A percentile compares a stretch with the other conserved stretches of the same genome.
Evolutionary conservation across 2,797 vertebrate species (phyloP).

Genomic region (Chelon auratus): DNA sequence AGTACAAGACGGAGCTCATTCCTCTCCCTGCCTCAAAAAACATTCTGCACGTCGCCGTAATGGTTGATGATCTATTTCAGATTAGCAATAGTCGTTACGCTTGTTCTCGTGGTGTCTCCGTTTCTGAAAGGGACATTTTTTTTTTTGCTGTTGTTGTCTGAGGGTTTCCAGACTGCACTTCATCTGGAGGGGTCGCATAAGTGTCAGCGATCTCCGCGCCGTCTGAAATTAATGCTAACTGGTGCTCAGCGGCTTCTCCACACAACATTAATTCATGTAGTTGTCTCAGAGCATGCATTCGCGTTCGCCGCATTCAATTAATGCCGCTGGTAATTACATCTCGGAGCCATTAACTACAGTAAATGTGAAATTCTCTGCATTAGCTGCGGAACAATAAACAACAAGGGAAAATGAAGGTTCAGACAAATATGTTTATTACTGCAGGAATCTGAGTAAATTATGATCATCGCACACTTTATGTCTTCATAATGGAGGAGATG

Average conservation of each 20-base stretch:
- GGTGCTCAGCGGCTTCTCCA: constrained; percentile 67
- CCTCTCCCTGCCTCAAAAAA: constrained; percentile 57
- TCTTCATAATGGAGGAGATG: not conserved
- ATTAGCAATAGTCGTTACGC: constrained; percentile 68
- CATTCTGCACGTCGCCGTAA: constrained; percentile 46
- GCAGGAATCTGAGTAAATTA: constrained; percentile 10
- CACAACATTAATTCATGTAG: constrained; percentile 74
- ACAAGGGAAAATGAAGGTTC: constrained; percentile 10
- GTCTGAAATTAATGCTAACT: constrained; percentile 75
- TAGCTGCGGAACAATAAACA: constrained; percentile 18
- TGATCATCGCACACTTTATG: too few species aligned
- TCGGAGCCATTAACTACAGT: constrained; percentile 62
- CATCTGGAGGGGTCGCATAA: constrained; percentile 65
- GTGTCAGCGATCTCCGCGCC: constrained; percentile 67
- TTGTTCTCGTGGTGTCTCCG: constrained; percentile 63
- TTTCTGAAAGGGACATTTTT: constrained; percentile 55
- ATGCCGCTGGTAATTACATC: constrained; percentile 70
- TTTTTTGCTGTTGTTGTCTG: constrained; percentile 8
- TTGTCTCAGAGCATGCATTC: constrained; percentile 63
- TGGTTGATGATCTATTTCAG: constrained; percentile 72
- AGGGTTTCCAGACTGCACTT: constrained; percentile 55
- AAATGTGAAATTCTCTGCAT: constrained; percentile 52
- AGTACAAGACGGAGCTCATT: constrained; percentile 60
- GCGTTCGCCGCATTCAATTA: constrained; percentile 69
- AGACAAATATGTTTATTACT: constrained; percentile 22